Conservation (phyloP, 2,888 invertebrate species). For the Julus scandinavius region DNA sequence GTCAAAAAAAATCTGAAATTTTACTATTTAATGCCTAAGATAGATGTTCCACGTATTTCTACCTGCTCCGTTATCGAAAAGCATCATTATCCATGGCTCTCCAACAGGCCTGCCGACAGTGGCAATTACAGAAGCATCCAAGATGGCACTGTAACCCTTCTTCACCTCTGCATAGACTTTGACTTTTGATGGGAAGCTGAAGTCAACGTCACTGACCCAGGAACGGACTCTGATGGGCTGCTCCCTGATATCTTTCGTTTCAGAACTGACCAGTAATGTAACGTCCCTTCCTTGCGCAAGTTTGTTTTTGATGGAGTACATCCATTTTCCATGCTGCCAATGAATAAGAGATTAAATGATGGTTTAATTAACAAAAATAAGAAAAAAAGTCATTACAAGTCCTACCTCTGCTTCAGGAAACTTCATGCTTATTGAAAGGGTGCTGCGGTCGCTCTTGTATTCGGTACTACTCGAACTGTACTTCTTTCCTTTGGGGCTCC, state of each 20-base stretch:
- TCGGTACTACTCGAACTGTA: slow-evolving; percentile 56
- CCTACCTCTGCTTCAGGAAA: slow-evolving; percentile 59
- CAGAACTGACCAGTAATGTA: slow-evolving; percentile 59
- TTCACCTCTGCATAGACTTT: slow-evolving; percentile 60
- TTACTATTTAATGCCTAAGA: not conserved
- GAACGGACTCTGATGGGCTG: slow-evolving; percentile 60
- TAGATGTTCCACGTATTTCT: not conserved
- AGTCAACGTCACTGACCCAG: slow-evolving; percentile 60
- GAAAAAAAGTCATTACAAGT: not conserved
- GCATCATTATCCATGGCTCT: slow-evolving; percentile 59
- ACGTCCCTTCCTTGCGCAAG: slow-evolving; percentile 55
- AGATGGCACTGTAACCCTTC: slow-evolving; percentile 60
- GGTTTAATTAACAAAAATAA: not conserved
- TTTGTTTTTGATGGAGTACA: slow-evolving; percentile 57
- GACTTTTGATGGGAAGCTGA: slow-evolving; percentile 60
- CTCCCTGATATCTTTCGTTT: slow-evolving; percentile 59
- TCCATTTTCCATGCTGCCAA: slow-evolving; percentile 59
- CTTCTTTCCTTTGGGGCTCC: slow-evolving; percentile 58
- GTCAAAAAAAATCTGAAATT: too few relatives aligned
- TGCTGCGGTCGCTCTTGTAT: slow-evolving; percentile 58
- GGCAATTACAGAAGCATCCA: slow-evolving; percentile 60
- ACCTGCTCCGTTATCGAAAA: slow-evolving; percentile 61
- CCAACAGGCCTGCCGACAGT: slow-evolving; percentile 61
- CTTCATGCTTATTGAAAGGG: slow-evolving; percentile 58
- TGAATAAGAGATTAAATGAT: not conserved